Percentiles rank a stretch among this genome's conserved stretches.
These are phyloP conservation scores for Macrosteles quadrilineatus DNA, from an alignment of 1,140 invertebrate genomes.

Conservation along the genomic window DNA sequence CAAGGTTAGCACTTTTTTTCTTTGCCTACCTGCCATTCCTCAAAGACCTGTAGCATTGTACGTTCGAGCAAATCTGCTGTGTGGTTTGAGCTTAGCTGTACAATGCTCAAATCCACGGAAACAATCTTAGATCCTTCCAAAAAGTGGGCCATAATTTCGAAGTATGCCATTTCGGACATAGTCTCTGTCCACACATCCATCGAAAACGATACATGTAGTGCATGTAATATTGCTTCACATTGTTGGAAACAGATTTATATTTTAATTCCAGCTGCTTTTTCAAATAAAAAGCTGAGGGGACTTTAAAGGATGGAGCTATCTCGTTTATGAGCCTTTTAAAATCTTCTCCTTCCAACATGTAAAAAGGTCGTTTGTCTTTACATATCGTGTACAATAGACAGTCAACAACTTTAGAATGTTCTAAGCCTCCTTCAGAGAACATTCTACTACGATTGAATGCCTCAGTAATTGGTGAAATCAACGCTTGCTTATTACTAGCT, in stretches of 20 bases:
- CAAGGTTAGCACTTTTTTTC: too few species aligned
- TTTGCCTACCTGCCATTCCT: constrained; percentile 44
- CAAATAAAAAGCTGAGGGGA: neutral
- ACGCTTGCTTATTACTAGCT: neutral
- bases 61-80: neutral
- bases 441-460: neutral
- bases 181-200: constrained; percentile 26
- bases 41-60: constrained; percentile 36
- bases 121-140: constrained; percentile 7
- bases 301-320: constrained; percentile 5
- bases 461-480: constrained; percentile 10
- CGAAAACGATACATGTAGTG: constrained; percentile 13
- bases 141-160: constrained; percentile 21
- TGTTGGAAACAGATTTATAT: neutral
- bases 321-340: constrained; percentile 21
- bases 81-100: constrained; percentile 15
- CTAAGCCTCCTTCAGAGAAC: constrained; percentile 1
- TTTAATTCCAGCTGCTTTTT: constrained; percentile 15
- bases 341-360: constrained; percentile 5
- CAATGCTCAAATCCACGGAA: constrained; percentile 19
- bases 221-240: too few species aligned
- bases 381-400: constrained; percentile 11
- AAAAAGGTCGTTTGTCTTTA: constrained; percentile 26
- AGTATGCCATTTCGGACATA: constrained; percentile 23
- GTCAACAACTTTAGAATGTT: neutral